Conservation (phyloP, 2,797 vertebrate genomes). For the Tolypeutes matacus region DNA sequence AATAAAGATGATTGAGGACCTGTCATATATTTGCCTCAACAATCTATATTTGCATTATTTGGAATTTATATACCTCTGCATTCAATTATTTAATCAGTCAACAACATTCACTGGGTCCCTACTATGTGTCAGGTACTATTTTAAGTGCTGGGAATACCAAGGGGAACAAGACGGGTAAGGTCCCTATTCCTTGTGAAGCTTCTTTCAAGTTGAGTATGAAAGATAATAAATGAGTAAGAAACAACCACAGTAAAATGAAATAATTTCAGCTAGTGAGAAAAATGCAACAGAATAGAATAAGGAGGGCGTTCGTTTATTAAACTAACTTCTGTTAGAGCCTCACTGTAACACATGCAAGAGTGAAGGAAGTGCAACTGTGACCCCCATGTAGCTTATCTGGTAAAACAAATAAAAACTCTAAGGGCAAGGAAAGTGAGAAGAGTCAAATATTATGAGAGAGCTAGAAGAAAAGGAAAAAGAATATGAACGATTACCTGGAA, state of each 20-base stretch:
- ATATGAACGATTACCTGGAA: background rate
- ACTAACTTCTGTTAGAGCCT: background rate
- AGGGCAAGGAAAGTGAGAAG: background rate
- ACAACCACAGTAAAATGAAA: background rate
- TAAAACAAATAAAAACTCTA: background rate
- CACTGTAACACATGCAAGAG: background rate
- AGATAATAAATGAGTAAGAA: slow-evolving; percentile 6
- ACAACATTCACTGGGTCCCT: background rate
- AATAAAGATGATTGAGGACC: background rate
- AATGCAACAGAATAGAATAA: background rate
- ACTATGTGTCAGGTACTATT: background rate
- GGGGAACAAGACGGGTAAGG: background rate
- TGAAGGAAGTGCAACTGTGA: background rate
- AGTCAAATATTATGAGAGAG: background rate
- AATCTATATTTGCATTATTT: background rate
- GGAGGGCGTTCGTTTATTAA: background rate
- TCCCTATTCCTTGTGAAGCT: background rate
- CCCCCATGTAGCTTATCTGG: background rate
- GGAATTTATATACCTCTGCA: background rate
- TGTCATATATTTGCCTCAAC: background rate
- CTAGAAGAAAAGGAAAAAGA: background rate
- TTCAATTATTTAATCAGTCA: background rate
- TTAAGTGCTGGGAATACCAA: background rate
- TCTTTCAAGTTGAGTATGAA: background rate
- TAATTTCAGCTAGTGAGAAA: background rate